phyloP scores from a whole-genome alignment of 2,797 vertebrate species.

The Galagoides demidoff region DNA sequence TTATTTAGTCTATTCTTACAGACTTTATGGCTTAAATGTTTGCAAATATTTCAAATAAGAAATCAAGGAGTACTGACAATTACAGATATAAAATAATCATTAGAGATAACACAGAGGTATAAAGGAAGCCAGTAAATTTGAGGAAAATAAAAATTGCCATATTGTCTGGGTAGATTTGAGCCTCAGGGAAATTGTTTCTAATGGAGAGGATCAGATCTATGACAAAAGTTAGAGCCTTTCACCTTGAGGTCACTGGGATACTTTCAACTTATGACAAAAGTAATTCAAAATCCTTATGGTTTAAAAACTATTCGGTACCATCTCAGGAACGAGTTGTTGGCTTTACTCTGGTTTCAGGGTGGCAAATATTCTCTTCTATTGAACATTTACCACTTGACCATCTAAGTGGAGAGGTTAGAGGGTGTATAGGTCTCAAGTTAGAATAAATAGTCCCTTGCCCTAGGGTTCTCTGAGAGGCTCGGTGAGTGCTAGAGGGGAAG shows the following conservation, averaged over 20 bases:
- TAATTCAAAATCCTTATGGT: constrained; percentile 54
- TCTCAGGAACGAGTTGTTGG: constrained; percentile 41
- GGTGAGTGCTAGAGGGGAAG: background rate
- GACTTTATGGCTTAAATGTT: constrained; percentile 7
- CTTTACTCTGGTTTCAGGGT: constrained; percentile 39
- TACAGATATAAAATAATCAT: constrained; percentile 50
- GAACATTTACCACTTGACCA: background rate
- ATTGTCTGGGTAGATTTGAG: constrained; percentile 46
- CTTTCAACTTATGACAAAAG: constrained; percentile 35
- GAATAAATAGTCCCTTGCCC: background rate
- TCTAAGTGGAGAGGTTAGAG: background rate
- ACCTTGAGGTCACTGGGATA: constrained; percentile 55
- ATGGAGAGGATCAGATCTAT: background rate
- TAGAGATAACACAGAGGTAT: constrained; percentile 27
- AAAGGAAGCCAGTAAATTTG: background rate
- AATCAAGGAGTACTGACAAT: background rate
- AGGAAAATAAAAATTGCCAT: constrained; percentile 61
- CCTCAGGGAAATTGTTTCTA: constrained; percentile 22
- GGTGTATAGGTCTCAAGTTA: background rate
- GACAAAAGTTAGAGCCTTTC: constrained; percentile 38
- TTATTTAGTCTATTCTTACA: background rate
- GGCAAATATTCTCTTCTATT: background rate
- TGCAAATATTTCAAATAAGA: constrained; percentile 51
- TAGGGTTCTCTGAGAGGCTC: background rate
- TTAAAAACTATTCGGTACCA: constrained; percentile 40